Base-by-base conservation (phyloP, 2,888 invertebrate genomes). In the Dermolepida albohirtum region DNA sequence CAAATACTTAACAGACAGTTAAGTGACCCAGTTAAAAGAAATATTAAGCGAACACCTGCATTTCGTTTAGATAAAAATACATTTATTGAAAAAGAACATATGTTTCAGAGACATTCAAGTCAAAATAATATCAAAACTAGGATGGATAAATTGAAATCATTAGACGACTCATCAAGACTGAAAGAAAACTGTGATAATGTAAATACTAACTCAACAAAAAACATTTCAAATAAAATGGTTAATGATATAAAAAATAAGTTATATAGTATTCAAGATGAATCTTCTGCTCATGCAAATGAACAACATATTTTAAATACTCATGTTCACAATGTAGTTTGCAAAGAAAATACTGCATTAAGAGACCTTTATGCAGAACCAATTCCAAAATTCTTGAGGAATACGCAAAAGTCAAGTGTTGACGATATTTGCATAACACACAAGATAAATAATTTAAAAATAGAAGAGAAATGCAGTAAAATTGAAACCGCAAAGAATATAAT, bases 11-110 rank as follows among this genome's bases (percentile, higher is more conserved):
- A 78, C 27, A 75, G 82, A 70, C 83, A 83, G 68, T 68, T 80
- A 12, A 85, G 84, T 74, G 85, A 85, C 73, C 84, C 85, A 6
- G 72, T 77, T 1, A 83, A 81, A 73, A 80, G 77, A 40, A 84
- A 84, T 70, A 86, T 87, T n/a, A 87, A 87, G 77, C 78, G 88
- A 59, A 86, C 85, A 29, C 88, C 87, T 8, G 88, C 88, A 1
- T 88, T 88, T 76, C 80, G 88, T 47, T 80, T 85, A 65, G 86
- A 86, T 71, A 84, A 79, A 70, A 78, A 76, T 57, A 16, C 67
- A 40, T 69, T 69, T 41, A 50, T 51, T 22, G 65, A 62, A 16
- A 69, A 54, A 43, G 68, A 68, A 44, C 68, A 68, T 47, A 43
- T 55, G 64, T 68, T 68, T 59, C 68, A 68, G 40, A 34, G 68